Percentiles rank a stretch among this genome's conserved stretches.
These are phyloP conservation scores for Todiramphus saurophagus DNA, from an alignment of 2,113 vertebrate species.

Conservation along the genomic window DNA sequence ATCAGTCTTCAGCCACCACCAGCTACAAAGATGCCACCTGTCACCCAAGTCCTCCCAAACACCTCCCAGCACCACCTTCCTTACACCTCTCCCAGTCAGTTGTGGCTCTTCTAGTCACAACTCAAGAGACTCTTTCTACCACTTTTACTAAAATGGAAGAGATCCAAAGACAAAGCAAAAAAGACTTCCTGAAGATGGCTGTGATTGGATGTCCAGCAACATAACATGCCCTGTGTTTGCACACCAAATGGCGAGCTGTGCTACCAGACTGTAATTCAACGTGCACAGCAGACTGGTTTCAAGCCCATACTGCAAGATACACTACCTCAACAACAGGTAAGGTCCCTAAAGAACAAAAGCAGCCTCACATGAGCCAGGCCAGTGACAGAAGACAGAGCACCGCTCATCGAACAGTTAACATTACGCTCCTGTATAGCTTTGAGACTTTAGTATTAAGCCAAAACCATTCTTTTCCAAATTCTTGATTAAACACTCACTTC, in stretches of 20 bases:
- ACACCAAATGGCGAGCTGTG: background rate
- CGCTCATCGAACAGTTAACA: background rate
- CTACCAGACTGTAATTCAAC: background rate
- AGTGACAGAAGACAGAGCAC: background rate
- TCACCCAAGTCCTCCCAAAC: background rate
- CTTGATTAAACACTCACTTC: background rate
- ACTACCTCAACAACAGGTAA: background rate
- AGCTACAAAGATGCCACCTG: accelerated
- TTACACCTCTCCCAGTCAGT: background rate
- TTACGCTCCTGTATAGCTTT: background rate
- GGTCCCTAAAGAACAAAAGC: background rate
- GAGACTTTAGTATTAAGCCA: background rate
- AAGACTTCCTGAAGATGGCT: background rate
- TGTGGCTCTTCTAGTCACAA: background rate
- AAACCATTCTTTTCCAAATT: background rate
- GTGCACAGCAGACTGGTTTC: background rate
- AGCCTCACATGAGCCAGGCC: background rate
- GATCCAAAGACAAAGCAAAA: background rate
- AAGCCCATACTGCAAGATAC: background rate
- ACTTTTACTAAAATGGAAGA: background rate
- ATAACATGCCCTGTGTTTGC: accelerated
- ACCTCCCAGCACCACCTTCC: background rate
- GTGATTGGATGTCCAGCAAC: background rate
- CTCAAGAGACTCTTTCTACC: background rate
- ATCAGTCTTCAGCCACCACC: background rate